A percentile compares a stretch with the other conserved stretches of the same genome.
Conservation (phyloP, 1,140 invertebrate genomes). For the Liolophura sinensis region DNA sequence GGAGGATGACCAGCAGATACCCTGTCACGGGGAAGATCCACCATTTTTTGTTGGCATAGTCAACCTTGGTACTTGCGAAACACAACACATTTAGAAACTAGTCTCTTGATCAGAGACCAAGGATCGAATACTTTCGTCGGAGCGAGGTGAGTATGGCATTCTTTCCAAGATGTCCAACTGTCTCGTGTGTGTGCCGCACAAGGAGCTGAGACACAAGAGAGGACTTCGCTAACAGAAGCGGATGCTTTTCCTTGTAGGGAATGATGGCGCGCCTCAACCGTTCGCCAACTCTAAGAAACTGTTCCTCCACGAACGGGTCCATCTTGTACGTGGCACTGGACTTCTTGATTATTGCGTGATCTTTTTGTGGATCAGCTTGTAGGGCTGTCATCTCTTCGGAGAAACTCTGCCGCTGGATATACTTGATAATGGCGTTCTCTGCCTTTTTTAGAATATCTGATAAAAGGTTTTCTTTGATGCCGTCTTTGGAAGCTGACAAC, state of each 20-base stretch:
- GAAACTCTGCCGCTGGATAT: conserved; percentile 9
- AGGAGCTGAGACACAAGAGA: conserved; percentile 9
- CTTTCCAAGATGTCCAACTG: conserved; percentile 11
- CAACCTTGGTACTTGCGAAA: not conserved
- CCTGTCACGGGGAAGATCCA: conserved; percentile 18
- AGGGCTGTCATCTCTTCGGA: conserved; percentile 10
- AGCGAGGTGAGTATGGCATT: conserved; percentile 10
- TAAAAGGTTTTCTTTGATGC: no score
- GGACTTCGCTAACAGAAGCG: conserved; percentile 14
- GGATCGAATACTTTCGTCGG: conserved; percentile 13
- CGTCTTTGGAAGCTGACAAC: no score
- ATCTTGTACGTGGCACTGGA: conserved; percentile 14
- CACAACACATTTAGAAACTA: conserved; percentile 9
- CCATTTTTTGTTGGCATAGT: conserved; percentile 19
- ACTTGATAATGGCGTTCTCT: conserved; percentile 8
- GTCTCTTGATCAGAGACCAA: conserved; percentile 1
- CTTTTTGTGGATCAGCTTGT: no score
- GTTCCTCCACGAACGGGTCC: conserved; percentile 13
- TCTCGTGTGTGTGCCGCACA: conserved; percentile 6
- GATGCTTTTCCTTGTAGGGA: conserved; percentile 13
- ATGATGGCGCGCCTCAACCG: conserved; percentile 14
- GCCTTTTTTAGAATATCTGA: conserved; percentile 1
- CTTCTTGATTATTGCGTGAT: conserved; percentile 11
- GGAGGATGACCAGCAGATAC: conserved; percentile 20
- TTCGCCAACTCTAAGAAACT: no score